phyloP scores from a whole-genome alignment of 2,797 vertebrate genomes.

The Phrynocephalus vlangalii region DNA sequence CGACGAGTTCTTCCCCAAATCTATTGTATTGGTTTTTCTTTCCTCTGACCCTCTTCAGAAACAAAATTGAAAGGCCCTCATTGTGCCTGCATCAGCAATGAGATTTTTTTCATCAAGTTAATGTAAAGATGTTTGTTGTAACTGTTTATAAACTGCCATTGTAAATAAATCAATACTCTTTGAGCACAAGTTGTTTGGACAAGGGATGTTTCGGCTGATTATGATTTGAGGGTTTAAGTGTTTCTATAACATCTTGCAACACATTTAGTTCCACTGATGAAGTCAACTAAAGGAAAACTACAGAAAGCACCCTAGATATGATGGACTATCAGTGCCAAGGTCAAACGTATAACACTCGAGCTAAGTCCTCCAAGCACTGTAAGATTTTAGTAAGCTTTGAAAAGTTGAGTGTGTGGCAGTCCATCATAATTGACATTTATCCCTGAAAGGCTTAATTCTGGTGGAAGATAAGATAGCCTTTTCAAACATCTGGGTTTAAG shows the following conservation, averaged over 20 bases:
- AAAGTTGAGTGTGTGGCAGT: no score
- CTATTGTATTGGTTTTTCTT: conserved; percentile 71
- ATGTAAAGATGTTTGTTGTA: conserved; percentile 82
- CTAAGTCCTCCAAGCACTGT: no score
- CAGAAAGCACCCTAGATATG: no score
- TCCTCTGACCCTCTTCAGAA: conserved; percentile 64
- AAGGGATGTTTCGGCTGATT: conserved; percentile 31
- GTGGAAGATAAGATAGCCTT: no score
- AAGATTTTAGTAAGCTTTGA: no score
- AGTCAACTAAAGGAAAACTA: neutral
- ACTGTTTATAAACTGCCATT: conserved; percentile 83
- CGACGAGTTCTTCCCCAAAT: conserved; percentile 70
- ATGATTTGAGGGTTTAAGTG: conserved; percentile 40
- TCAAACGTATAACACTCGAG: no score
- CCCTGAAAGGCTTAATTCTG: no score
- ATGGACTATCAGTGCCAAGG: no score
- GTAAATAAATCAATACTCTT: conserved; percentile 84
- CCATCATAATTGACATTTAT: no score
- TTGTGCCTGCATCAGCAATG: conserved; percentile 76
- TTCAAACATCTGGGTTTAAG: no score
- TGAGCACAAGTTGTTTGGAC: conserved; percentile 73
- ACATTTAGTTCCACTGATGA: neutral
- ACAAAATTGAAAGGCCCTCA: conserved; percentile 67
- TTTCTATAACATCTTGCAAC: neutral
- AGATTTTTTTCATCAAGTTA: conserved; percentile 77